phyloP scores from a whole-genome alignment of 2,888 invertebrate species.

The Pilophorus perplexus region DNA sequence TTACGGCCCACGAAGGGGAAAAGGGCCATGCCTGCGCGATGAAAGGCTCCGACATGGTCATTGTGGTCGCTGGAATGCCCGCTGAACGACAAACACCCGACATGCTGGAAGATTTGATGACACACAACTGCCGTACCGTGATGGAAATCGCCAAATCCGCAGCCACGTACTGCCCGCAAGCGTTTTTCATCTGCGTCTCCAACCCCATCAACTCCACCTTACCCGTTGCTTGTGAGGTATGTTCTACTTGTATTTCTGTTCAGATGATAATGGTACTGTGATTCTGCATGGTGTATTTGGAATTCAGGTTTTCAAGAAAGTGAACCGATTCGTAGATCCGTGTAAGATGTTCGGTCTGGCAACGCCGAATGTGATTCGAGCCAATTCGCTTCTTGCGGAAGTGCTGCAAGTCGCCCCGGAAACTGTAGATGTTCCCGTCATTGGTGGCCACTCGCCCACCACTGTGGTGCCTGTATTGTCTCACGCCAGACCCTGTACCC shows the following conservation, averaged over 20 bases:
- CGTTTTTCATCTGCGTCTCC: slow-evolving; percentile 55
- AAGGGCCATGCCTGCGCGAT: slow-evolving; percentile 56
- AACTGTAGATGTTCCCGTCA: slow-evolving; percentile 68
- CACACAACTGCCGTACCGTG: slow-evolving; percentile 17
- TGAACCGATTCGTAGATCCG: slow-evolving; percentile 60
- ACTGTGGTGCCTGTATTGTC: slow-evolving; percentile 77
- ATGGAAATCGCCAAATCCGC: slow-evolving; percentile 35
- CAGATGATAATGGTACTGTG: no score
- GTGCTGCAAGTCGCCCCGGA: slow-evolving; percentile 59
- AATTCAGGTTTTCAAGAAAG: slow-evolving; percentile 64
- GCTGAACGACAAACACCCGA: neutral
- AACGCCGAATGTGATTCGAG: slow-evolving; percentile 67
- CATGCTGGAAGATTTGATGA: slow-evolving; percentile 10
- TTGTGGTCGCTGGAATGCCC: slow-evolving; percentile 37
- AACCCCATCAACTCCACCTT: slow-evolving; percentile 66
- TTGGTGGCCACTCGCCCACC: slow-evolving; percentile 72
- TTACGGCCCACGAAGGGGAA: slow-evolving; percentile 55
- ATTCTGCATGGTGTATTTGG: no score
- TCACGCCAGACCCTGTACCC: slow-evolving; percentile 60
- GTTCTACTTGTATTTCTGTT: no score
- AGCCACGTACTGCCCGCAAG: slow-evolving; percentile 47
- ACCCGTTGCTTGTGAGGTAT: slow-evolving; percentile 67
- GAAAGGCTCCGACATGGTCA: slow-evolving; percentile 46
- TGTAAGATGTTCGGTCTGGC: slow-evolving; percentile 72
- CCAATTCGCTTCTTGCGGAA: slow-evolving; percentile 71